Conservation (phyloP, 1,140 invertebrate species). For the Ladona fulva region DNA sequence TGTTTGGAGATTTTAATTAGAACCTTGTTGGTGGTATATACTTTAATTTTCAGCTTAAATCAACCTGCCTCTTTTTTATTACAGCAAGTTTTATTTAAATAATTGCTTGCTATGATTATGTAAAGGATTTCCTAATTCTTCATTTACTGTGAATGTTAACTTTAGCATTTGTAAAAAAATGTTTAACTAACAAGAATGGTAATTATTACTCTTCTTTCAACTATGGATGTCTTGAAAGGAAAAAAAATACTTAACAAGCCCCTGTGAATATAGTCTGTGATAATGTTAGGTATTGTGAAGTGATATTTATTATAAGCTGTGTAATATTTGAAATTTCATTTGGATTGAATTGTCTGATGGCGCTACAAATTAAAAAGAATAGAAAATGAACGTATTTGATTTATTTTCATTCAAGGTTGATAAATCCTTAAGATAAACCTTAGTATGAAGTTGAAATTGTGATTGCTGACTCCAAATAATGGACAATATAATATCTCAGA, state of each 20-base stretch:
- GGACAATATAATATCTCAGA: no score
- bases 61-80: no score
- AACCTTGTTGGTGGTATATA: background rate
- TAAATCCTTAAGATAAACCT: no score
- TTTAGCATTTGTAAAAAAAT: background rate
- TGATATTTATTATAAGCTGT: constrained; percentile 8
- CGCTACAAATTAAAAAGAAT: background rate
- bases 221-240: background rate
- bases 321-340: background rate
- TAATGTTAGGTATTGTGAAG: constrained; percentile 10
- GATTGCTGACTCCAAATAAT: no score
- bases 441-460: no score
- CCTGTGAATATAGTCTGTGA: constrained; percentile 9
- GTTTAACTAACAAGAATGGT: background rate
- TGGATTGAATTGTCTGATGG: constrained; percentile 4
- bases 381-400: background rate
- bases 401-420: background rate
- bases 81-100: no score
- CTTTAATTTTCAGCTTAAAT: no score
- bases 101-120: no score
- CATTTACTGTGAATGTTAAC: background rate
- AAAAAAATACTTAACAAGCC: background rate
- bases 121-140: no score
- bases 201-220: background rate
- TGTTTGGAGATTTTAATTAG: background rate